phyloP scores from a whole-genome alignment of 2,797 vertebrate genomes.

The Siniperca scherzeri region DNA sequence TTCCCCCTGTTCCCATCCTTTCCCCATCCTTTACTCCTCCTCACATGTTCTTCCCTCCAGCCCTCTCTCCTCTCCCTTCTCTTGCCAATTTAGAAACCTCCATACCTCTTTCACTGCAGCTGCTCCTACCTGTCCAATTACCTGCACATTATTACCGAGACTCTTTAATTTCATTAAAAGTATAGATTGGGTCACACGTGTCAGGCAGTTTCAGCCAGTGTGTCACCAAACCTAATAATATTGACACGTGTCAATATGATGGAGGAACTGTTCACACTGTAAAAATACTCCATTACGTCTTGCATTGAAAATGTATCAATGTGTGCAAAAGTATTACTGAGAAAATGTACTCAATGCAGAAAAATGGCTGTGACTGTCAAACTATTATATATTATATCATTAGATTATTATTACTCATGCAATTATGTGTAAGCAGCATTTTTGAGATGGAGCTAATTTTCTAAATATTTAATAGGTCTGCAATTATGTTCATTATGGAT shows the following conservation, averaged over 20 bases:
- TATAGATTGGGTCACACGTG: not conserved
- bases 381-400: not conserved
- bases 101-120: slow-evolving; percentile 1
- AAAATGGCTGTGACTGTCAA: not conserved
- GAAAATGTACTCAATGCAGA: not conserved
- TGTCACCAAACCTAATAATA: not conserved
- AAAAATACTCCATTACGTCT: not conserved
- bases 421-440: not conserved
- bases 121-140: slow-evolving; percentile 6
- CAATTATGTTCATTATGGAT: not conserved
- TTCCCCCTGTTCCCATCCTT: slow-evolving; percentile 12
- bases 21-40: slow-evolving; percentile 10
- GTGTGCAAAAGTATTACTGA: not conserved
- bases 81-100: not conserved
- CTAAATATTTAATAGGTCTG: not conserved
- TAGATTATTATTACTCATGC: not conserved
- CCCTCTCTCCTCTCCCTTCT: slow-evolving; percentile 4
- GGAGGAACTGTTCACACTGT: not conserved
- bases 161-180: not conserved
- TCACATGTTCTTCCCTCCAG: slow-evolving; percentile 19
- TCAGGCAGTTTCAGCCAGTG: not conserved
- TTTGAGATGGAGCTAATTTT: not conserved
- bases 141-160: not conserved
- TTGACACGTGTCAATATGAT: slow-evolving; percentile 1
- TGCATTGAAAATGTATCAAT: not conserved